These are phyloP conservation scores for Leptonema lineaticorne DNA, from an alignment of 1,140 invertebrate species.

Conservation along the genomic window DNA sequence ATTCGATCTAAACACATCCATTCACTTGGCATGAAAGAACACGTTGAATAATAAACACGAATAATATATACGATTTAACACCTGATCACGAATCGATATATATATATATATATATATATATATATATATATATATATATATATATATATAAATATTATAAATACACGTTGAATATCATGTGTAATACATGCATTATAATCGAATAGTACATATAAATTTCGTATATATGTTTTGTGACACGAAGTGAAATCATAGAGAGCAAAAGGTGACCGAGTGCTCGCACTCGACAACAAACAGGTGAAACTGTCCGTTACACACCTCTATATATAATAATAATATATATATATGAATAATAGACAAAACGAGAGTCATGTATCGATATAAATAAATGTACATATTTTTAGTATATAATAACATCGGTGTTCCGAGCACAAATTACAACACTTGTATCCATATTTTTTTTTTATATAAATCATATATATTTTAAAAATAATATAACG, in stretches of 20 bases:
- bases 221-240: background rate
- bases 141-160: background rate
- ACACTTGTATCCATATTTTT: no score
- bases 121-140: background rate
- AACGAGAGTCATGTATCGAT: background rate
- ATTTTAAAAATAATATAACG: no score
- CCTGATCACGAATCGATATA: slow-evolving; percentile 13
- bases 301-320: background rate
- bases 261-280: slow-evolving; percentile 1
- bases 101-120: background rate
- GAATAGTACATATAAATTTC: background rate
- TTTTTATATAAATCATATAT: no score
- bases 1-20: no score
- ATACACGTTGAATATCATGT: background rate
- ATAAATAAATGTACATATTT: no score
- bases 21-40: no score
- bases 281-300: slow-evolving; percentile 8
- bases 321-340: no score
- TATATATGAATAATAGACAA: background rate
- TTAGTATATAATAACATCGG: no score
- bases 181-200: background rate
- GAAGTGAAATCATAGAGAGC: slow-evolving; percentile 13
- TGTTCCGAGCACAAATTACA: no score
- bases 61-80: slow-evolving; percentile 24
- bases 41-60: slow-evolving; percentile 21